Evolutionary conservation across 2,888 invertebrate species (phyloP), one percentile per base, ranked within the genome.

Genomic region (Notodonta ziczac): DNA sequence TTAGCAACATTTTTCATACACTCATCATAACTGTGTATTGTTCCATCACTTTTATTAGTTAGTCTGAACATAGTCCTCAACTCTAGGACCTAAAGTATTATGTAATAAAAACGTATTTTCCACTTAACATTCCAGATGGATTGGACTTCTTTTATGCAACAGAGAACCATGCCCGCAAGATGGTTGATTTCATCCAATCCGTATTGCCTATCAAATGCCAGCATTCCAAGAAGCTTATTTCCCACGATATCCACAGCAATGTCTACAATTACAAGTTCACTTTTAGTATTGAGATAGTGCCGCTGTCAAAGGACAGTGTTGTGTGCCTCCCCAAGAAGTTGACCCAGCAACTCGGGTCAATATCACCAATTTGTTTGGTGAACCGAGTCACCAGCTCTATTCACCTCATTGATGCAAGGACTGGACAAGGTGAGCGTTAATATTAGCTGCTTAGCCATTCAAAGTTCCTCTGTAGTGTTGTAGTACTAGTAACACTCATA

Each of bases 201-300:
- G 97, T 98, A 72, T 95, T 99, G 60, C 99, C 99, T 0, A 96
- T 97, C 77, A 96, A 97, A 81, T 96, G 96, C 80, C 96, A 97
- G 73, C 97, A 97, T 81, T 98, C 99, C 0, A 99, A 99, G 88
- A 98, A 98, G 81, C 94, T 99, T 51, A 97, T 99, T 77, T 99
- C 99, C 0, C 99, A 99, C 81, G 99, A 99, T 88, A 97, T 98
- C 61, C 98, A 98, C 89, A 99, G 98, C 86, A 99, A 99, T 84
- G 95, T 96, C 13, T 99, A 97, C 90, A 99, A 99, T 88, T 99
- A 99, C 90, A 99, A 99, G 89, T 97, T 97, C 84, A 97, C 98
- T 7, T 98, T 95, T 89, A 97, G 98, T 66, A 96, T 99, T 69
- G 99, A 99, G 88, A 97, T 99, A 77, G 98, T 98, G 0, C 99